Evolutionary conservation across 2,797 vertebrate species (phyloP).

Genomic region (Odontamblyopus lacepedii): DNA sequence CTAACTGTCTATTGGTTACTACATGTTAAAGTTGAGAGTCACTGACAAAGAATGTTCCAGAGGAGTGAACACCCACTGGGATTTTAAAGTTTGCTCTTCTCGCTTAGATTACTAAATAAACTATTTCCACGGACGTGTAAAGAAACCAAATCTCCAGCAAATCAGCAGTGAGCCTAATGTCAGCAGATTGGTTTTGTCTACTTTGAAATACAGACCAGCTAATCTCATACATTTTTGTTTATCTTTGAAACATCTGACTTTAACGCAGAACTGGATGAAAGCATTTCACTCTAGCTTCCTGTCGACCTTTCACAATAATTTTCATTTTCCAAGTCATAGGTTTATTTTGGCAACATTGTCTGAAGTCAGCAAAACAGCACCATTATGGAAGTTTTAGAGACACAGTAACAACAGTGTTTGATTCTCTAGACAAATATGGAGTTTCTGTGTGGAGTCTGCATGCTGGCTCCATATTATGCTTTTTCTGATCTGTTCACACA

Average conservation of each 20-base stretch:
- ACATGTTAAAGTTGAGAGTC: slow-evolving; percentile 10
- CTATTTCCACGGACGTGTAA: not conserved
- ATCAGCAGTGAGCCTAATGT: not conserved
- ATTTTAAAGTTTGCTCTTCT: not conserved
- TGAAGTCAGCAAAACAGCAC: not conserved
- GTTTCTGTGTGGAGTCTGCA: no score
- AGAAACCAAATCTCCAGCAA: not conserved
- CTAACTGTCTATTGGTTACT: not conserved
- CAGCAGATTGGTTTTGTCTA: not conserved
- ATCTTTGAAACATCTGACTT: not conserved
- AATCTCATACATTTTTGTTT: not conserved
- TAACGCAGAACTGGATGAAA: not conserved
- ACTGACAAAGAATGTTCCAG: slow-evolving; percentile 37
- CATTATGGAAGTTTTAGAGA: no score
- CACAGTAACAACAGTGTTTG: no score
- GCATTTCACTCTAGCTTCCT: not conserved
- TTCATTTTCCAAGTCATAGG: not conserved
- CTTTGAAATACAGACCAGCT: not conserved
- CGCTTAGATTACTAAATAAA: not conserved
- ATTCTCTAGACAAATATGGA: no score
- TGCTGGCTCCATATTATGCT: no score
- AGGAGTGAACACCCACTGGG: slow-evolving; percentile 24
- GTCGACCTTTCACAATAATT: slow-evolving; percentile 3
- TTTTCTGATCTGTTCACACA: no score
- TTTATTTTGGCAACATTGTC: not conserved